Conservation (phyloP, 92 coral and sea anemone genomes). For the Phenganax stokvisi region DNA sequence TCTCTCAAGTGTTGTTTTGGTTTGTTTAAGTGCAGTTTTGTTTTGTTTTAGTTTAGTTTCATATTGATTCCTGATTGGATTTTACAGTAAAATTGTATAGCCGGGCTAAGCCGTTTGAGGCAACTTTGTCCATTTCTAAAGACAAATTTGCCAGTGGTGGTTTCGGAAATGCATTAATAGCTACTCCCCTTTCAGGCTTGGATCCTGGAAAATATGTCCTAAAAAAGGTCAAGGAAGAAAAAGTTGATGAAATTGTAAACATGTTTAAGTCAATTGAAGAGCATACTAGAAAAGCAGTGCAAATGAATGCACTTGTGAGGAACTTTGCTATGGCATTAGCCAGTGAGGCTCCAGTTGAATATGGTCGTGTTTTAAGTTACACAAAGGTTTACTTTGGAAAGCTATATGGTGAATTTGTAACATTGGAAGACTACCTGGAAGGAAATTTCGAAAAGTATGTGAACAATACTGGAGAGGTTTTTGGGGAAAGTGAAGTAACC, state of each 20-base stretch:
- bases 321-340: no score
- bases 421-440: no score
- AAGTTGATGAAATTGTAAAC: slow-evolving; percentile 40
- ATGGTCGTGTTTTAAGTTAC: no score
- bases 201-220: slow-evolving; percentile 51
- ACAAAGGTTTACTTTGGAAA: no score
- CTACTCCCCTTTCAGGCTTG: slow-evolving; percentile 44
- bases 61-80: no score
- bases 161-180: slow-evolving; percentile 47
- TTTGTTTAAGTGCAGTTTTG: no score
- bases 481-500: slow-evolving; percentile 9
- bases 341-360: no score
- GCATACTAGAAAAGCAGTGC: slow-evolving; percentile 54
- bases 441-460: not conserved
- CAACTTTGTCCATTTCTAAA: slow-evolving; percentile 36
- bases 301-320: slow-evolving; percentile 42
- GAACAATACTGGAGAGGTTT: not conserved
- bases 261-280: slow-evolving; percentile 33
- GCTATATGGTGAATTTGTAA: no score
- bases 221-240: slow-evolving; percentile 46
- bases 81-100: no score
- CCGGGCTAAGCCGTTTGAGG: not conserved
- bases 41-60: no score
- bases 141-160: slow-evolving; percentile 51
- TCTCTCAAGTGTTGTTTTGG: no score